Evolutionary conservation across 2,113 vertebrate genomes (phyloP), one percentile per base, ranked within the genome.

Genomic region (Condylura cristata): DNA sequence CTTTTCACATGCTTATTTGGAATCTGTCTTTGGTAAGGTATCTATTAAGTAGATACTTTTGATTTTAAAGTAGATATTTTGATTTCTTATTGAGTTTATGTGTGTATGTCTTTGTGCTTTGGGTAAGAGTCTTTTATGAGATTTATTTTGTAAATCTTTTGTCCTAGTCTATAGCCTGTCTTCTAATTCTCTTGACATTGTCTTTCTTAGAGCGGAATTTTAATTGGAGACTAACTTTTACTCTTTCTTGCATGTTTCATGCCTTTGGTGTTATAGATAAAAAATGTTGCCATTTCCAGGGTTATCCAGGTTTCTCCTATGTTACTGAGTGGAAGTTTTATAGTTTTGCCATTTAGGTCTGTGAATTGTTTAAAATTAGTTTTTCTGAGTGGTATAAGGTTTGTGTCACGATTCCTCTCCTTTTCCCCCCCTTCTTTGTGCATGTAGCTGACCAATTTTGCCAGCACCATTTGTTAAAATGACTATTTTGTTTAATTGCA

Each of bases 171-270:
- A 16, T 83, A n/a, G 22, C 58, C 46, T 60, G 3, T 83, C 20
- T 89, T 93, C 26, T 39, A 41, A 68, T 89, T 61, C 53, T 90
- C 8, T 37, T 76, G 48, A 37, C 3, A 74, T 37, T 2, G 34
- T 93, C 44, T 93, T 83, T 51, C 48, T 37, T 58, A 58, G n/a
- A 83, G 26, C 26, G 75, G 32, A 66, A 88, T 58, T 58, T 93
- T 89, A 46, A 76, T 32, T 58, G 41, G 70, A 89, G 22, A n/a
- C 51, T 17, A 60, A 24, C 51, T 72, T 74, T 81, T 87, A 63
- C 12, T 60, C 2, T 92, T 78, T 74, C 44, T 32, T 66, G 74
- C 30, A 74, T 46, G 76, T 39, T 32, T 81, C 66, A 32, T 66
- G 46, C 8, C 66, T 53, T 66, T 75, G 32, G 24, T 65, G 10